Evolutionary conservation across 2,113 vertebrate genomes (phyloP), one percentile per base, ranked within the genome.

Genomic region (human): DNA sequence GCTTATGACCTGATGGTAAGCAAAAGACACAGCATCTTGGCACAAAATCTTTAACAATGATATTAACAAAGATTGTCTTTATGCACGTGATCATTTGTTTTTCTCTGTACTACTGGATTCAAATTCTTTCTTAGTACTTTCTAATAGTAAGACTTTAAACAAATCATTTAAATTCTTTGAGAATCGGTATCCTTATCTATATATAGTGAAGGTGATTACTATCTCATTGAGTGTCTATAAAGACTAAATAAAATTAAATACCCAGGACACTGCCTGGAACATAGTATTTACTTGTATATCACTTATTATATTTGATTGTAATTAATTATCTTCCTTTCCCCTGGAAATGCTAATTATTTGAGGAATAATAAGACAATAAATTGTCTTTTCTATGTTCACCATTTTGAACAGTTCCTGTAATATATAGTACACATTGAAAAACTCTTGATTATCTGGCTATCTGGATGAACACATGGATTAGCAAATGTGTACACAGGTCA

Each of bases 211-310:
- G 78, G 40, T n/a, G 80, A 32, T 91, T 82, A 57, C 35, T 25
- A 83, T 3, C 13, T 27, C 4, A 84, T 0, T 79, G 52, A 80
- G 35, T 70, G 88, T 0, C 45, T 80, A 68, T 75, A 25, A 93
- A 16, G 18, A 89, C 48, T 55, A 94, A 82, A 92, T 79, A 83
- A 88, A 94, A 96, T 61, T 64, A 50, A 96, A 75, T 76, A 17
- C 12, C 1, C 11, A 91, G 32, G 4, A 59, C 2, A 93, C 23
- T 73, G 61, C 8, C 61, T 90, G 8, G 48, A 70, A 88, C 14
- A 92, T 23, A 68, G 43, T 55, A 64, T 61, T 93, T 91, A 92
- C 10, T 95, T 88, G 1, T 70, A 5, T 64, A 88, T 79, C 48
- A 59, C 32, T 52, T 70, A 59, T 23, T 27, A 40, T 11, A 73